These are phyloP conservation scores for Rhinogobio ventralis DNA, from an alignment of 2,797 vertebrate genomes.

Conservation along the genomic window DNA sequence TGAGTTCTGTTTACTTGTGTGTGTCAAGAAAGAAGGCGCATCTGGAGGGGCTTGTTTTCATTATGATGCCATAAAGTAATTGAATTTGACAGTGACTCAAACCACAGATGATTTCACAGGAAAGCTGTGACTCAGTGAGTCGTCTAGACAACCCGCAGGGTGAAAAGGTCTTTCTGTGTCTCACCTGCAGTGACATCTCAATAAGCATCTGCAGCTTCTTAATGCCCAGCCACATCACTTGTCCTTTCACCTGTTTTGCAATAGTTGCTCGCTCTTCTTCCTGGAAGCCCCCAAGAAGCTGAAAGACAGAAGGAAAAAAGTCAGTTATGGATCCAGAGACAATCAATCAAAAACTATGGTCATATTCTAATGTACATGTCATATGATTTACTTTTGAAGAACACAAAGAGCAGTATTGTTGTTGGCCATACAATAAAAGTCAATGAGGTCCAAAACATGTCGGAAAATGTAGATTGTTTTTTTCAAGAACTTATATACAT, in stretches of 20 bases:
- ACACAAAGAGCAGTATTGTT: background rate
- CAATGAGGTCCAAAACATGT: background rate
- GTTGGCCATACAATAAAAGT: background rate
- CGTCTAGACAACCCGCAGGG: slow-evolving; percentile 52
- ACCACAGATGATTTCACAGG: slow-evolving; percentile 46
- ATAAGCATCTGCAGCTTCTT: slow-evolving; percentile 98
- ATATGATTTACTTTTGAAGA: background rate
- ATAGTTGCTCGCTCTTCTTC: slow-evolving; percentile 88
- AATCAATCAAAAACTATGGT: background rate
- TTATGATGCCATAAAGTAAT: slow-evolving; percentile 48
- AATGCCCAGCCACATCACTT: slow-evolving; percentile 89
- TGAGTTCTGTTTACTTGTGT: slow-evolving; percentile 41
- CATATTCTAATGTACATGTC: background rate
- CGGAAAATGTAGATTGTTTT: background rate
- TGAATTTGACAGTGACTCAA: slow-evolving; percentile 48
- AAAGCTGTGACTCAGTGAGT: slow-evolving; percentile 53
- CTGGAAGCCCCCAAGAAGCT: slow-evolving; percentile 93
- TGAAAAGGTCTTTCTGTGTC: slow-evolving; percentile 46
- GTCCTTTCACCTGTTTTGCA: slow-evolving; percentile 83
- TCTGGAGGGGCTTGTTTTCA: slow-evolving; percentile 52
- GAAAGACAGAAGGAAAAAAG: background rate
- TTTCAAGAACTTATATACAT: background rate
- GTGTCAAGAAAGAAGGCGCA: slow-evolving; percentile 33
- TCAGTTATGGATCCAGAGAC: background rate
- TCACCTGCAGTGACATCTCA: slow-evolving; percentile 94